Evolutionary conservation across 2,797 vertebrate species (phyloP), one percentile per base, ranked within the genome.

Genomic region (Cuculus canorus): DNA sequence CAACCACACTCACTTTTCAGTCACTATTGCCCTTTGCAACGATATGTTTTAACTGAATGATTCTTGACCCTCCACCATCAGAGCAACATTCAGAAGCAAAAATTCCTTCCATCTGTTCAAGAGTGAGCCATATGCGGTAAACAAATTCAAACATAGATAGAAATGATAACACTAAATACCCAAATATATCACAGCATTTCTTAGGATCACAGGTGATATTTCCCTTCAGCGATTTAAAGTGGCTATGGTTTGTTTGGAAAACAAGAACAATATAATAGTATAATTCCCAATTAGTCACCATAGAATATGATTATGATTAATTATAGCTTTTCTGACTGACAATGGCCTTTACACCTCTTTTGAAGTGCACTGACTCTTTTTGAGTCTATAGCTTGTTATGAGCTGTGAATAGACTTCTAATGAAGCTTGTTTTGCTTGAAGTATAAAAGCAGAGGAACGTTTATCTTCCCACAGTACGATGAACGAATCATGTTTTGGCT

Each of bases 201-300:
- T 65, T 81, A 54, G 80, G 37, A 73, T 43, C 45, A 48, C 13
- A 84, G 39, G 28, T 91, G 73, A 17, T 83, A 54, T 53, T 92
- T 92, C 15, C n/a, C 28, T 83, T 82, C 54, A 60, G 57, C 52
- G 69, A 78, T 48, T 61, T 69, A 68, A 80, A 92, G 53, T 33
- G 77, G 17, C 17, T 23, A 19, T 25, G n/a, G 22, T 59, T 82
- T 86, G 16, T 66, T 83, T 60, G 41, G 92, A 63, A 93, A 92
- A 32, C 30, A 93, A 72, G 25, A 85, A 47, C 50, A 81, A 90
- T 37, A 73, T 50, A 3, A 61, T 48, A 73, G 84, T 80, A 76
- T 71, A 80, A 71, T 84, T 85, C 28, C 64, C 65, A 92, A 7
- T 84, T 88, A 92, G 71, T 88, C 82, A 81, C 64, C 53, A 90